Evolutionary conservation across 1,140 invertebrate genomes (phyloP).

Genomic region (Mylabris phalerata): DNA sequence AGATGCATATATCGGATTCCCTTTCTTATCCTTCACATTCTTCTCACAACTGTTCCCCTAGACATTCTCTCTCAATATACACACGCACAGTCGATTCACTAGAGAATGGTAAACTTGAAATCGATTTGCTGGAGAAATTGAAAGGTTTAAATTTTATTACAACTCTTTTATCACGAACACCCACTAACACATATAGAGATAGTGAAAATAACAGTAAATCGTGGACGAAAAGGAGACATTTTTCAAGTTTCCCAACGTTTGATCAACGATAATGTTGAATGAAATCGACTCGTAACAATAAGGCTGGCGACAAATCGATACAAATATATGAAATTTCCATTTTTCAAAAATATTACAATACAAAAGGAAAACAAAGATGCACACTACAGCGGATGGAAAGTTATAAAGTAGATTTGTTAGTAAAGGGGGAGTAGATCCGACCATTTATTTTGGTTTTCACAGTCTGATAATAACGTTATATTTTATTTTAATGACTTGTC

Average conservation of each 20-base stretch:
- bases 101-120: slow-evolving; percentile 4
- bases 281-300: no score
- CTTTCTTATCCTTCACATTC: no score
- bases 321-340: no score
- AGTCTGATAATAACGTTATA: slow-evolving; percentile 31
- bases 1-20: no score
- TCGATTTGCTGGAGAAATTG: slow-evolving; percentile 15
- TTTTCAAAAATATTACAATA: no score
- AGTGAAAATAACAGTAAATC: not conserved
- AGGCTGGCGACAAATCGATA: no score
- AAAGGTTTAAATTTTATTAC: slow-evolving; percentile 23
- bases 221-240: no score
- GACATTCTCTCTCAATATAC: no score
- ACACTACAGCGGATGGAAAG: not conserved
- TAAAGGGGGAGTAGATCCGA: not conserved
- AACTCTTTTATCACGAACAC: not conserved
- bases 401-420: not conserved
- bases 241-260: no score
- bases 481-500: slow-evolving; percentile 21
- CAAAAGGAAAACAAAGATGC: not conserved
- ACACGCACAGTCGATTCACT: no score
- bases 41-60: no score
- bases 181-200: not conserved
- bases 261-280: no score
- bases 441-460: slow-evolving; percentile 24